phyloP scores from a whole-genome alignment of 1,140 invertebrate species.

The Megalopta genalis region DNA sequence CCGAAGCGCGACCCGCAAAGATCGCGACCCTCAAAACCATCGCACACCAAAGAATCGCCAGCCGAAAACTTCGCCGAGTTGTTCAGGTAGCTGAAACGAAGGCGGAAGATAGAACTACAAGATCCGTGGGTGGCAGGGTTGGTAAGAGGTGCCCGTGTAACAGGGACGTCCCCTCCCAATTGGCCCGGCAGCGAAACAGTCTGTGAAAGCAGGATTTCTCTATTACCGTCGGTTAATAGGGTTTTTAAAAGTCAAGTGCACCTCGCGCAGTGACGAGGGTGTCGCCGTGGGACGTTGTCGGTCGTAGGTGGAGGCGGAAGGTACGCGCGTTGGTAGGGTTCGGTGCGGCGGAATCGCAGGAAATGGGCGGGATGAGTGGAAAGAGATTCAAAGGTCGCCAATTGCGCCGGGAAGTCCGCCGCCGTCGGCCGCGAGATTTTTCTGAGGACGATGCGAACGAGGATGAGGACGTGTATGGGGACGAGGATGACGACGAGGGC shows the following conservation, averaged over 20 bases:
- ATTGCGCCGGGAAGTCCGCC: conserved; percentile 31
- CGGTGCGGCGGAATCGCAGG: conserved; percentile 11
- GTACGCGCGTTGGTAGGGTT: conserved; percentile 7
- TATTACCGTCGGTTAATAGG: conserved; percentile 64
- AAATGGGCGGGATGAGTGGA: background rate
- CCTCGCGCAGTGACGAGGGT: conserved; percentile 34
- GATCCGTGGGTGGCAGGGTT: conserved; percentile 1
- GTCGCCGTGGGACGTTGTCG: background rate
- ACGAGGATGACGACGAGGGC: background rate
- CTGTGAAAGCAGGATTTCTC: conserved; percentile 58
- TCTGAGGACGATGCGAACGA: background rate
- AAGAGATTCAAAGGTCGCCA: conserved; percentile 52
- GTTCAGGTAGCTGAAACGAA: background rate
- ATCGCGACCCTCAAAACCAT: background rate
- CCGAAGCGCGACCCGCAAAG: no score
- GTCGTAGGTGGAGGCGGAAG: conserved; percentile 25
- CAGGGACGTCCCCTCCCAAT: conserved; percentile 11
- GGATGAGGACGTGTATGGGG: no score
- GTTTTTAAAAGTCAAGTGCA: conserved; percentile 62
- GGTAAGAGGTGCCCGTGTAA: conserved; percentile 3
- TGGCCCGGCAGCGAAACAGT: conserved; percentile 45
- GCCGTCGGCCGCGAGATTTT: conserved; percentile 9
- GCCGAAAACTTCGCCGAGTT: background rate
- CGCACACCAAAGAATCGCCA: background rate
- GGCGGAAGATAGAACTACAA: background rate